Base-by-base conservation (phyloP, 2,113 vertebrate genomes). In the Psophia crepitans region DNA sequence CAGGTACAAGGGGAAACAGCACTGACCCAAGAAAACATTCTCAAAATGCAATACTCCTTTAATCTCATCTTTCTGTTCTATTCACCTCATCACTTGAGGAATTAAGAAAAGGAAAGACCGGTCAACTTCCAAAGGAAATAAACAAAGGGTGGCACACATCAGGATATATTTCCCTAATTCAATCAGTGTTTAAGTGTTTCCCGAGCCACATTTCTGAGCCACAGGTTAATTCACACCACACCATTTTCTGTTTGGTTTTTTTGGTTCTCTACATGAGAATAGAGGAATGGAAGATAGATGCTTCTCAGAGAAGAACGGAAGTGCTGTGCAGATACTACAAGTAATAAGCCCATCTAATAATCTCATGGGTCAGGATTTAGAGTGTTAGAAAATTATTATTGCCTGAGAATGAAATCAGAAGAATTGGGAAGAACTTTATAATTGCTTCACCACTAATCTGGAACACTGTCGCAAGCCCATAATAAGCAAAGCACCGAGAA, bases 51-150 rank as follows among this genome's bases (percentile, higher is more conserved):
- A 30, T 3, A 46, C 9, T 24, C 11, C 24, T 35, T 51, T 13
- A 8, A 13, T 3, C 20, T 68, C 69, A 23, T 51, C 41, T 9
- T n/a, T 26, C 61, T 23, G 8, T 6, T 23, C 44, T 60, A 5
- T 4, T 60, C 41, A 21, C 19, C 32, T 66, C 16, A 1, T 3
- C 13, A 9, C 27, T 37, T 0, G 0, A 26, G 44, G 48, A 56
- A 65, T 17, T 16, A 19, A 32, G 20, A 44, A 19, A 51, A 68
- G 15, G 11, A 22, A 58, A 84, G 12, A 43, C 2, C 44, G 44
- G 23, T 20, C 57, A 80, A 0, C 3, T 54, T 21, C 27, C 3
- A 5, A 53, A n/a, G 16, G 46, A 37, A 39, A 5, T 23, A 30
- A 68, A 12, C 2, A 28, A 63, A 78, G 37, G 28, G 30, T 46